Conservation (phyloP, 1,140 invertebrate species). For the Caenorhabditis brenneri region DNA sequence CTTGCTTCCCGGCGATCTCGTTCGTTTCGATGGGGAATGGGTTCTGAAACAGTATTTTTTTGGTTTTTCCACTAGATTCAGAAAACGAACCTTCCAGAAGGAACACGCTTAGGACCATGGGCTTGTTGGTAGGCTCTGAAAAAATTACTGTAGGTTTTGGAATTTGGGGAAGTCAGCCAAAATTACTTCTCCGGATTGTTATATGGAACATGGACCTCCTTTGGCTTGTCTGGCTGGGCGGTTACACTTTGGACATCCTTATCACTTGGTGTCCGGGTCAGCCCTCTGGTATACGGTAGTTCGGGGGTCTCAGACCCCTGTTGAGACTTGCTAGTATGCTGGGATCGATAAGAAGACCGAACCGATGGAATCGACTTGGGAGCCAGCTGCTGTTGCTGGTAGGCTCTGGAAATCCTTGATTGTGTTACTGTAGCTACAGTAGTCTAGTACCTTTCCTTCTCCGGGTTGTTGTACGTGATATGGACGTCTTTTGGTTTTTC, state of each 20-base stretch:
- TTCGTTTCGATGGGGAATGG: neutral
- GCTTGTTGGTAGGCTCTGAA: conserved; percentile 19
- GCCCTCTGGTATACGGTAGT: neutral
- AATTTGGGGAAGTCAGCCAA: neutral
- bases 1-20: neutral
- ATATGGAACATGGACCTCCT: neutral
- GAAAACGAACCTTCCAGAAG: neutral
- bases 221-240: too few species aligned
- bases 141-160: neutral
- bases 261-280: neutral
- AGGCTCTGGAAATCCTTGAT: too few species aligned
- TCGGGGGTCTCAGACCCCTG: too few species aligned
- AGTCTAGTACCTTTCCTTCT: too few species aligned
- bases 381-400: too few species aligned
- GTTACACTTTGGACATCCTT: neutral
- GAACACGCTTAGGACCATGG: neutral
- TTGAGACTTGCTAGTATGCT: too few species aligned
- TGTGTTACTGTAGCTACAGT: too few species aligned
- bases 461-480: too few species aligned
- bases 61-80: neutral
- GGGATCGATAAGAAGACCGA: too few species aligned
- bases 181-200: neutral
- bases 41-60: neutral
- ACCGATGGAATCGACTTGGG: too few species aligned
- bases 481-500: too few species aligned